These are phyloP conservation scores for Hippasteria phrygiana DNA, from an alignment of 53 echinoderm and acorn worm species.

Conservation along the genomic window DNA sequence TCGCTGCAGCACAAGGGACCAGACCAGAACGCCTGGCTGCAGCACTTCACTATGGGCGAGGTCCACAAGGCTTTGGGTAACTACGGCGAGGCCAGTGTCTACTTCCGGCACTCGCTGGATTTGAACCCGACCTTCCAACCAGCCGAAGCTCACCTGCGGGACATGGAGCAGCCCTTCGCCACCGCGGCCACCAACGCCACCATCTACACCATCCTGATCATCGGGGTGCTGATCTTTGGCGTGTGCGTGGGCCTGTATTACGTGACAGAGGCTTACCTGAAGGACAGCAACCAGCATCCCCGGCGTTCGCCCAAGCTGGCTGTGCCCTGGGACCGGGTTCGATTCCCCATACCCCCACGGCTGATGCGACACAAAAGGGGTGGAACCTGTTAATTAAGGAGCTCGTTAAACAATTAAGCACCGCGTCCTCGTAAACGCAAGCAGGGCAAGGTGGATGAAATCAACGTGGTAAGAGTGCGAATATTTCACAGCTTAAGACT, in stretches of 20 bases:
- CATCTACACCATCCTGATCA: conserved; percentile 90
- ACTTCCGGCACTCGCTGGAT: conserved; percentile 90
- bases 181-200: conserved; percentile 79
- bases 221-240: conserved; percentile 79
- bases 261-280: conserved; percentile 80
- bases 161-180: conserved; percentile 80
- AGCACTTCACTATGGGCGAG: conserved; percentile 97
- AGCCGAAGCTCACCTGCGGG: conserved; percentile 87
- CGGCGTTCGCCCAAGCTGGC: conserved; percentile 74
- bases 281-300: conserved; percentile 65
- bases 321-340: conserved; percentile 80
- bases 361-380: conserved; percentile 73
- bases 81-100: conserved; percentile 78
- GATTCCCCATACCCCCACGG: conserved; percentile 74
- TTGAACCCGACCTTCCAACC: conserved; percentile 96
- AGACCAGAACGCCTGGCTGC: conserved; percentile 96
- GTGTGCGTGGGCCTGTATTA: conserved; percentile 87
- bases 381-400: conserved; percentile 60
- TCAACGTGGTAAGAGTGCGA: too few relatives aligned
- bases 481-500: too few relatives aligned
- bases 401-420: neutral
- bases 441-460: too few relatives aligned
- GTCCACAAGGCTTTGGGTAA: conserved; percentile 85
- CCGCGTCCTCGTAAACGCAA: too few relatives aligned
- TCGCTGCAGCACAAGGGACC: conserved; percentile 85